A percentile compares a stretch with the other conserved stretches of the same genome.
Conservation (phyloP, 2,113 vertebrate genomes). For the Hymenochirus boettgeri region DNA sequence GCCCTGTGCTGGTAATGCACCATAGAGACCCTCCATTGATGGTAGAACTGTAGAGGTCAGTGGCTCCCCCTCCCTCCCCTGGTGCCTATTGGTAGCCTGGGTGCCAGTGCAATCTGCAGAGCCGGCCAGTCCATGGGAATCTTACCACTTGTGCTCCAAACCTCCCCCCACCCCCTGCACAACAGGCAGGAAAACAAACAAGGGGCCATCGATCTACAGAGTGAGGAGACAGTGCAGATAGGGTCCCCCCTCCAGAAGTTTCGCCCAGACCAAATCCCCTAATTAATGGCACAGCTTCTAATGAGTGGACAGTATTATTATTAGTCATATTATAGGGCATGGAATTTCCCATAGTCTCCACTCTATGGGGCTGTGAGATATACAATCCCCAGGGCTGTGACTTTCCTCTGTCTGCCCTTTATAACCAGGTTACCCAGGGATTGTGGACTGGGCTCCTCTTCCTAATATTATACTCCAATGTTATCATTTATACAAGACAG, state of each 20-base stretch:
- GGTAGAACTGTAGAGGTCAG: conserved; percentile 63
- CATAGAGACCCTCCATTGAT: conserved; percentile 69
- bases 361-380: too few species aligned
- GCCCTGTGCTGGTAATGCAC: conserved; percentile 68
- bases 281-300: too few species aligned
- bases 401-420: too few species aligned
- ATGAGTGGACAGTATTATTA: too few species aligned
- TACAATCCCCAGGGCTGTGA: too few species aligned
- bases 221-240: conserved; percentile 55
- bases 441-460: too few species aligned
- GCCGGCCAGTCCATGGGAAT: conserved; percentile 79
- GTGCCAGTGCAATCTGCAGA: conserved; percentile 50
- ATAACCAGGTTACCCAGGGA: too few species aligned
- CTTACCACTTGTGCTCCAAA: conserved; percentile 73
- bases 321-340: too few species aligned
- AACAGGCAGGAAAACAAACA: conserved; percentile 58
- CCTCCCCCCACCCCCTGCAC: conserved; percentile 14
- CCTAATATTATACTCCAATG: too few species aligned
- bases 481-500: too few species aligned
- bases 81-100: conserved; percentile 40
- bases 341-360: too few species aligned
- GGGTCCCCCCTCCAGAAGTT: neutral
- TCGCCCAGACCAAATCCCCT: neutral
- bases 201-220: conserved; percentile 63
- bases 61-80: conserved; percentile 58